phyloP scores from a whole-genome alignment of 2,888 invertebrate genomes.

The Saturnia pavonia region DNA sequence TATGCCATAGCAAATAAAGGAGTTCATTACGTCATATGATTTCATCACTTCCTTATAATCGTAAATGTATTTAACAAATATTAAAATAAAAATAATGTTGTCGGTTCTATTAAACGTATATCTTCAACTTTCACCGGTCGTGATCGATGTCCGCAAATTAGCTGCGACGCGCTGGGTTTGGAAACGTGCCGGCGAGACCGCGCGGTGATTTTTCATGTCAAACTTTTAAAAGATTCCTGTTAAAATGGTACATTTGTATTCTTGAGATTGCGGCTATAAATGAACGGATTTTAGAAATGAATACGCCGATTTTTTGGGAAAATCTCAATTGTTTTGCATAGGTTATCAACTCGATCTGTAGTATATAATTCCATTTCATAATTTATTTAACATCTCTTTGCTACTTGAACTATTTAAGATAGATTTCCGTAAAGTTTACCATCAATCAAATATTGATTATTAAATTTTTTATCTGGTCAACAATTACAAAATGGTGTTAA shows the following conservation, averaged over 20 bases:
- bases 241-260: slow-evolving; percentile 42
- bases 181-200: slow-evolving; percentile 33
- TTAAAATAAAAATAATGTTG: neutral
- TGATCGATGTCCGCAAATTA: slow-evolving; percentile 66
- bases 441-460: too few relatives aligned
- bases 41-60: too few relatives aligned
- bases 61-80: too few relatives aligned
- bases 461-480: too few relatives aligned
- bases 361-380: neutral
- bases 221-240: slow-evolving; percentile 60
- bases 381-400: too few relatives aligned
- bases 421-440: too few relatives aligned
- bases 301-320: neutral
- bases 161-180: slow-evolving; percentile 45
- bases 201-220: slow-evolving; percentile 56
- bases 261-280: neutral
- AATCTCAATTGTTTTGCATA: neutral
- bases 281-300: slow-evolving; percentile 4
- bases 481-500: too few relatives aligned
- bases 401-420: too few relatives aligned
- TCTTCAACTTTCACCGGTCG: slow-evolving; percentile 31
- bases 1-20: too few relatives aligned
- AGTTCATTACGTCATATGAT: too few relatives aligned
- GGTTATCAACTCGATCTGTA: neutral
- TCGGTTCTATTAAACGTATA: slow-evolving; percentile 31